These are phyloP conservation scores for Sebastes wilsoni DNA, from an alignment of 2,797 vertebrate species.

Conservation along the genomic window DNA sequence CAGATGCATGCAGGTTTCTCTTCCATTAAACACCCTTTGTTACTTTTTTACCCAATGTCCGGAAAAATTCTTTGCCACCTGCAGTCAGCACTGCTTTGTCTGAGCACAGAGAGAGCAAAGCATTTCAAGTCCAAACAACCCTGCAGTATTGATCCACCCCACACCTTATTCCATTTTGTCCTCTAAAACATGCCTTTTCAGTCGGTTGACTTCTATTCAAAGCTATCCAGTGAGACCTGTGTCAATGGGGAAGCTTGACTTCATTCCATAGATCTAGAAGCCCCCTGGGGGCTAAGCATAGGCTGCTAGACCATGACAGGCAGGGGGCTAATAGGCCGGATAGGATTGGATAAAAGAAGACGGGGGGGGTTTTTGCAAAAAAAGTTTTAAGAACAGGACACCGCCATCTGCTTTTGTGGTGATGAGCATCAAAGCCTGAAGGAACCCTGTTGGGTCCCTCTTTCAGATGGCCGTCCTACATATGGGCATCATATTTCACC, in stretches of 20 bases:
- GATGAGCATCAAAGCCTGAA: slow-evolving; percentile 84
- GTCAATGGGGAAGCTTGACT: slow-evolving; percentile 83
- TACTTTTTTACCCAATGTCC: slow-evolving; percentile 64
- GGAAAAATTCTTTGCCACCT: slow-evolving; percentile 74
- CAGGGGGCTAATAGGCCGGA: slow-evolving; percentile 84
- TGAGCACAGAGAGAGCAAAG: slow-evolving; percentile 69
- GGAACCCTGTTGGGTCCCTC: slow-evolving; percentile 80
- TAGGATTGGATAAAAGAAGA: slow-evolving; percentile 77
- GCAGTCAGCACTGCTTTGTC: slow-evolving; percentile 75
- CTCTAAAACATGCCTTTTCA: slow-evolving; percentile 83
- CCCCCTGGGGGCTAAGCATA: slow-evolving; percentile 76
- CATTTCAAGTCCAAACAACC: slow-evolving; percentile 74
- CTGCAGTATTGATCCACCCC: slow-evolving; percentile 74
- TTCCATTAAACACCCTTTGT: slow-evolving; percentile 72
- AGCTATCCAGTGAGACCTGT: slow-evolving; percentile 77
- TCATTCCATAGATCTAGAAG: slow-evolving; percentile 78
- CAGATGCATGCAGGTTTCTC: slow-evolving; percentile 63
- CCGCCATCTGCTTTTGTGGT: slow-evolving; percentile 86
- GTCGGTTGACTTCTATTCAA: slow-evolving; percentile 83
- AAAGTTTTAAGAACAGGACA: slow-evolving; percentile 76
- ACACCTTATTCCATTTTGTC: slow-evolving; percentile 79
- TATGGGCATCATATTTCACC: slow-evolving; percentile 85
- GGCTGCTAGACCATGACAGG: slow-evolving; percentile 75
- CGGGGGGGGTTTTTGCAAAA: slow-evolving; percentile 45
- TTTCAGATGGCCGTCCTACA: slow-evolving; percentile 81